These are phyloP conservation scores for Pollenia angustigena DNA, from an alignment of 2,888 invertebrate genomes.

Conservation along the genomic window DNA sequence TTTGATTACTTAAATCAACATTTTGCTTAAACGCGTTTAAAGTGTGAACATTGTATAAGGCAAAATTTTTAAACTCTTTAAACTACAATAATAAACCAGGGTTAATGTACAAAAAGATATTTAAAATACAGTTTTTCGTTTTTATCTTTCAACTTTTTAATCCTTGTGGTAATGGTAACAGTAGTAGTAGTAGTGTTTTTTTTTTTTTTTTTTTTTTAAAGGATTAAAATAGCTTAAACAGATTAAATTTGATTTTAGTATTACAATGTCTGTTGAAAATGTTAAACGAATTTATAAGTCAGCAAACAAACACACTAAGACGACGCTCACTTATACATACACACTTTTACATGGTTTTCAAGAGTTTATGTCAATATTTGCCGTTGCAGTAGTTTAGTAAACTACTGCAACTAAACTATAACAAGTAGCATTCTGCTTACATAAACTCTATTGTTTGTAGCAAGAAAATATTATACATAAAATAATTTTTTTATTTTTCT, in stretches of 20 bases:
- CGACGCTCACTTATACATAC: background rate
- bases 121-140: too few relatives aligned
- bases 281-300: background rate
- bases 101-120: too few relatives aligned
- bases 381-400: conserved; percentile 4
- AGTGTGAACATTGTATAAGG: too few relatives aligned
- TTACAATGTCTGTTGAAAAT: conserved; percentile 15
- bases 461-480: conserved; percentile 9
- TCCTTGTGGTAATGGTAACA: background rate
- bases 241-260: conserved; percentile 33
- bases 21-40: too few relatives aligned
- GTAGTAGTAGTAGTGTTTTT: background rate
- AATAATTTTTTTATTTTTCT: background rate
- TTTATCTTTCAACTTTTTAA: background rate
- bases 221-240: conserved; percentile 40
- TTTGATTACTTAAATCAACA: too few relatives aligned
- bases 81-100: too few relatives aligned
- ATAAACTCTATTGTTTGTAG: background rate
- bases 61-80: too few relatives aligned
- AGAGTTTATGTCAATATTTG: conserved; percentile 9
- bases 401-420: background rate
- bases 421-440: too few relatives aligned
- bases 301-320: background rate
- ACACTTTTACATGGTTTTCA: background rate
- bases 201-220: background rate